These are phyloP conservation scores for Prinia subflava DNA, from an alignment of 2,113 vertebrate genomes.

Conservation along the genomic window DNA sequence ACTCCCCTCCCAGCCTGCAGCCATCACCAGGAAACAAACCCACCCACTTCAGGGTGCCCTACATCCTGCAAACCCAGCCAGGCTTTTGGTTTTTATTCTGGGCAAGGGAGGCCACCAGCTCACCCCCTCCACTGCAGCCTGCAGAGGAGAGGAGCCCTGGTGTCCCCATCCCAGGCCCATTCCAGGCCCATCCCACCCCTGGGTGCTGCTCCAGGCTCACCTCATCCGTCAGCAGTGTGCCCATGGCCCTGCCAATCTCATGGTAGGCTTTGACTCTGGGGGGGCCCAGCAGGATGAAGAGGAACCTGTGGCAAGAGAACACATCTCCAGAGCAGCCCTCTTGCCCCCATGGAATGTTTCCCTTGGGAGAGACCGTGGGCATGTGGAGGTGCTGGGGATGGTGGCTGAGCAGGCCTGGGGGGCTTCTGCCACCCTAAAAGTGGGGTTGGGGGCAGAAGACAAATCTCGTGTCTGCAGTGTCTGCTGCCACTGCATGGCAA, in stretches of 20 bases:
- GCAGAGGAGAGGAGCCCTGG: background rate
- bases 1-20: background rate
- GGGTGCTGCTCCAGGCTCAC: conserved; percentile 43
- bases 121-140: background rate
- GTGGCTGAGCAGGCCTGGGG: background rate
- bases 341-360: background rate
- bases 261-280: conserved; percentile 56
- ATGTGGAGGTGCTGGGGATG: background rate
- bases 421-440: background rate
- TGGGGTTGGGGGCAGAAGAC: background rate
- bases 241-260: conserved; percentile 77
- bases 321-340: background rate
- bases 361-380: fast-evolving
- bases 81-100: background rate
- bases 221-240: conserved; percentile 73
- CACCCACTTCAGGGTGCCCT: background rate
- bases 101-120: background rate
- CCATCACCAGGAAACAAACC: background rate
- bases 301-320: conserved; percentile 62
- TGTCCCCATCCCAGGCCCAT: background rate
- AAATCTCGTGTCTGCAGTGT: background rate
- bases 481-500: background rate
- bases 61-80: background rate
- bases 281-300: conserved; percentile 78
- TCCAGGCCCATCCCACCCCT: background rate